Base-by-base conservation (phyloP, 2,797 vertebrate genomes). In the Galagoides demidoff region DNA sequence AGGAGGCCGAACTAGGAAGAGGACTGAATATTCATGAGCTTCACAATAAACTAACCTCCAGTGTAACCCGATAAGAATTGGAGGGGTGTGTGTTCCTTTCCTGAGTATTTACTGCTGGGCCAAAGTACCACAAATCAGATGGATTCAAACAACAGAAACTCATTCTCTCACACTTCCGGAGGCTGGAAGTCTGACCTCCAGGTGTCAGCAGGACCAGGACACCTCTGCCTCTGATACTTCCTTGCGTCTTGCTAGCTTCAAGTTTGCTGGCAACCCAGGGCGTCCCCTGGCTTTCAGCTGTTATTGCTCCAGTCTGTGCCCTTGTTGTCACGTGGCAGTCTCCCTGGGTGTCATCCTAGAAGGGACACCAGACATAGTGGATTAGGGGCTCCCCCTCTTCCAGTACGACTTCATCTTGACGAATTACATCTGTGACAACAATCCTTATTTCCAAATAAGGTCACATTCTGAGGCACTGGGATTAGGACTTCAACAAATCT, bases 261-360 rank as follows among this genome's bases (percentile, higher is more conserved):
- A 37, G 19, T 27, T 59, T 0, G 4, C 23, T 1, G 43, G 37
- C 29, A 8, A 5, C 2, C 59, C 34, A 9, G 13, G 13, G 85
- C 0, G 0, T 34, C n/a, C 20, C 82, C 55, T 49, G 5, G 31
- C 45, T 45, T 31, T 5, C 16, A 23, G 20, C 6, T 6, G 1
- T 0, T 0, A 0, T 34, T 27, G 23, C 77, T 52, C 64, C 12
- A 0, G 1, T 39, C 70, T 39, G 13, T 34, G 31, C 17, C 17
- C 57, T 34, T 8, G 4, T 29, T 5, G 4, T 78, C 78, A 68
- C 16, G 0, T 2, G 55, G 10, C 34, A 10, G 63, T 55, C 76
- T 66, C 25, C 59, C 63, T 20, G 1, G 4, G 63, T 77, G 16
- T 11, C 45, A 45, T 85, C 73, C 45, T 61, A 23, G 13, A 43